A percentile compares a stretch with the other conserved stretches of the same genome.
These are phyloP conservation scores for Barbus barbus DNA, from an alignment of 2,113 vertebrate genomes.

Conservation along the genomic window DNA sequence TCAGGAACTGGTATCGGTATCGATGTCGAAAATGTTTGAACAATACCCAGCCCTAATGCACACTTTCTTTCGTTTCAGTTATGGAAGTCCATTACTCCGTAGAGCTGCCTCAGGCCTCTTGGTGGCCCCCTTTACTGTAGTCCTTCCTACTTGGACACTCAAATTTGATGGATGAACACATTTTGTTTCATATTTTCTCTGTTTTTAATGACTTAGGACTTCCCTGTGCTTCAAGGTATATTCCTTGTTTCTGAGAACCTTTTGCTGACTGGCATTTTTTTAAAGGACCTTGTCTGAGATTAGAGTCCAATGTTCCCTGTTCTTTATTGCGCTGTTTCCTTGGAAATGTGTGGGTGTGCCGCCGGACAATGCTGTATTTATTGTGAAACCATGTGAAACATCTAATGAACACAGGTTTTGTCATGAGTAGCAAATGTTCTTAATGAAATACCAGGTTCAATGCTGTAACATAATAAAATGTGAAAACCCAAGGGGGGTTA, in stretches of 20 bases:
- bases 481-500: not conserved
- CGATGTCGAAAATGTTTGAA: too few relatives aligned
- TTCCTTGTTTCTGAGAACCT: not conserved
- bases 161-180: constrained; percentile 23
- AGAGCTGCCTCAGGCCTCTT: not conserved
- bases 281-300: constrained; percentile 6
- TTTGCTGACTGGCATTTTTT: constrained; percentile 22
- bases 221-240: constrained; percentile 20
- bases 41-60: too few relatives aligned
- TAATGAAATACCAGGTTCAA: not conserved
- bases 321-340: not conserved
- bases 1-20: too few relatives aligned
- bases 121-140: not conserved
- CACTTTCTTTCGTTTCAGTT: constrained; percentile 15
- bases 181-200: constrained; percentile 11
- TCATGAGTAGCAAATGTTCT: not conserved
- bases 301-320: not conserved
- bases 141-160: not conserved
- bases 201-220: constrained; percentile 10
- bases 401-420: not conserved
- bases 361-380: not conserved
- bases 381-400: constrained; percentile 3
- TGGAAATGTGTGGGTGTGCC: not conserved
- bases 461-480: not conserved
- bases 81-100: not conserved